These are phyloP conservation scores for Onychomys torridus DNA, from an alignment of 2,797 vertebrate genomes.

Conservation along the genomic window DNA sequence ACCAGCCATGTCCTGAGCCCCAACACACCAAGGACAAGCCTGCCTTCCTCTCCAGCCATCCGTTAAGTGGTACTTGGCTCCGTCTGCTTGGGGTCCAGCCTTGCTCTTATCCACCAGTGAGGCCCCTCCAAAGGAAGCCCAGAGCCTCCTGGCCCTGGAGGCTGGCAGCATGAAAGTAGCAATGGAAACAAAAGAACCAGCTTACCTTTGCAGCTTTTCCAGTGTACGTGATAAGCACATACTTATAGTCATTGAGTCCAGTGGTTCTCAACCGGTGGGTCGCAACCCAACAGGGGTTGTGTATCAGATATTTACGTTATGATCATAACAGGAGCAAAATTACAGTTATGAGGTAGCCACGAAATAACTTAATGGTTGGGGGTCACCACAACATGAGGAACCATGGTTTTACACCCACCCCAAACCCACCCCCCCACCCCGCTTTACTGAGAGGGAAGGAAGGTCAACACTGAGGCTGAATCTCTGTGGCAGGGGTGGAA, in stretches of 20 bases:
- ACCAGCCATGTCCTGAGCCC: background rate
- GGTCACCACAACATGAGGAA: too few species aligned
- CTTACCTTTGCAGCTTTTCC: background rate
- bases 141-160: background rate
- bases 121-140: background rate
- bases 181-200: background rate
- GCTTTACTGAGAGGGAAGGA: background rate
- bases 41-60: background rate
- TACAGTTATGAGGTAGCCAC: background rate
- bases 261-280: background rate
- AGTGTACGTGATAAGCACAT: background rate
- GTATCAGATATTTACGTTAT: background rate
- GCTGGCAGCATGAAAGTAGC: background rate
- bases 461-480: background rate
- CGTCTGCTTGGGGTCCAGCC: background rate
- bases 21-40: background rate
- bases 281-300: background rate
- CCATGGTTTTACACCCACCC: too few species aligned
- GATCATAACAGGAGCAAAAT: background rate
- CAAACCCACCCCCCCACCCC: too few species aligned
- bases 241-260: constrained; percentile 9
- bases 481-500: background rate
- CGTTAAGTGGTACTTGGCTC: background rate
- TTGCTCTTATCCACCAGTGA: background rate
- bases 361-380: background rate